Percentiles rank a stretch among this genome's conserved stretches.
Evolutionary conservation across 2,888 invertebrate species (phyloP).

Genomic region (Tupiocoris notatus): DNA sequence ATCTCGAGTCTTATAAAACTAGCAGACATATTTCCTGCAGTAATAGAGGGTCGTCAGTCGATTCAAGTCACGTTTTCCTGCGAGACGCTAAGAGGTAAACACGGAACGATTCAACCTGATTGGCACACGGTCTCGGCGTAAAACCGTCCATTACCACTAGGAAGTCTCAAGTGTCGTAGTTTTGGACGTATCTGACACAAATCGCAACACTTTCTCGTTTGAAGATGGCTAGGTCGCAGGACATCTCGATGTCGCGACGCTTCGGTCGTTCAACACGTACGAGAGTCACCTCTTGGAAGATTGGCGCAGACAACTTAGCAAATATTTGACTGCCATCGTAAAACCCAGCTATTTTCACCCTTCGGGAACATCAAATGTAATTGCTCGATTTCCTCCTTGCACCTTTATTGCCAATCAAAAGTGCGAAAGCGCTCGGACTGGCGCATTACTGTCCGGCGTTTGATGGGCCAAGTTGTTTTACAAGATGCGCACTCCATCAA

Average conservation of each 20-base stretch:
- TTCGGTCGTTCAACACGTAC: neutral
- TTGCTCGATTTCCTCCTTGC: conserved; percentile 35
- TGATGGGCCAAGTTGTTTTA: neutral
- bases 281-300: neutral
- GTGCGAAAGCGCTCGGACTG: neutral
- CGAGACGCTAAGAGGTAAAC: neutral
- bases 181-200: neutral
- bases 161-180: neutral
- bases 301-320: conserved; percentile 28
- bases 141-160: conserved; percentile 9
- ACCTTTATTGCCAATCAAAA: conserved; percentile 36
- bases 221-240: neutral
- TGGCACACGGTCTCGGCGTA: conserved; percentile 10
- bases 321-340: conserved; percentile 17
- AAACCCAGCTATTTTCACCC: neutral
- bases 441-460: neutral
- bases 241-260: neutral
- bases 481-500: neutral
- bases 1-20: too few relatives aligned
- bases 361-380: conserved; percentile 36
- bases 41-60: neutral
- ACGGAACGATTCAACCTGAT: conserved; percentile 4
- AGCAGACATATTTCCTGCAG: neutral
- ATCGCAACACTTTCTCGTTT: neutral
- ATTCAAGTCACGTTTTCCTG: conserved; percentile 16